These are phyloP conservation scores for Riptortus pedestris DNA, from an alignment of 1,140 invertebrate species.

Conservation along the genomic window DNA sequence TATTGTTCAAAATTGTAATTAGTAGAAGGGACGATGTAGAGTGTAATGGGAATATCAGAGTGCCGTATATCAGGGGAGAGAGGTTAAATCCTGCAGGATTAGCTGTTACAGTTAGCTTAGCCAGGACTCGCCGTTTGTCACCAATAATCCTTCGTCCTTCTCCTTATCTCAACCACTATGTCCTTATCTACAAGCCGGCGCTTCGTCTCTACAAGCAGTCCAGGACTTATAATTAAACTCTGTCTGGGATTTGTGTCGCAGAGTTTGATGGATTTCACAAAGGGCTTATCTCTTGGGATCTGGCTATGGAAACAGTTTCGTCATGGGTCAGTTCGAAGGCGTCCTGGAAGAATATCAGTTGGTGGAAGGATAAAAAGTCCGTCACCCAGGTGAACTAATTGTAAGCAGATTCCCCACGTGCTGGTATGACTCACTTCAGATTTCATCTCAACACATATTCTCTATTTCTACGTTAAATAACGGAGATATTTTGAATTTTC, in stretches of 20 bases:
- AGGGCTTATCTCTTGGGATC: neutral
- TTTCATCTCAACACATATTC: too few species aligned
- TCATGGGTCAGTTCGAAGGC: too few species aligned
- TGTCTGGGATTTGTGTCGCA: neutral
- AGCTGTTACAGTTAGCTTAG: conserved; percentile 6
- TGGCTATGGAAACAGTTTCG: neutral
- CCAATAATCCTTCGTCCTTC: conserved; percentile 14
- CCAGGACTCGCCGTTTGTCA: conserved; percentile 5
- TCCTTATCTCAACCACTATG: neutral
- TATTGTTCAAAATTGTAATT: neutral
- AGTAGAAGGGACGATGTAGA: neutral
- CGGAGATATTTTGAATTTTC: too few species aligned
- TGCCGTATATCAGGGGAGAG: conserved; percentile 7
- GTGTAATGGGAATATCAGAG: neutral
- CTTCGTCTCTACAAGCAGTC: neutral
- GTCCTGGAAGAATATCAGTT: too few species aligned
- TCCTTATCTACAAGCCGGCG: neutral
- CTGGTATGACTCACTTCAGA: too few species aligned
- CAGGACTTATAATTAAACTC: neutral
- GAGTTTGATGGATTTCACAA: neutral
- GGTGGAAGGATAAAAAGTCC: too few species aligned
- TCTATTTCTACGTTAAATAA: too few species aligned
- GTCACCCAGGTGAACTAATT: too few species aligned
- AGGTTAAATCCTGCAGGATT: conserved; percentile 7
- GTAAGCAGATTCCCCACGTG: too few species aligned